Base-by-base conservation (phyloP, 2,888 invertebrate genomes). In the Sepiola atlantica region DNA sequence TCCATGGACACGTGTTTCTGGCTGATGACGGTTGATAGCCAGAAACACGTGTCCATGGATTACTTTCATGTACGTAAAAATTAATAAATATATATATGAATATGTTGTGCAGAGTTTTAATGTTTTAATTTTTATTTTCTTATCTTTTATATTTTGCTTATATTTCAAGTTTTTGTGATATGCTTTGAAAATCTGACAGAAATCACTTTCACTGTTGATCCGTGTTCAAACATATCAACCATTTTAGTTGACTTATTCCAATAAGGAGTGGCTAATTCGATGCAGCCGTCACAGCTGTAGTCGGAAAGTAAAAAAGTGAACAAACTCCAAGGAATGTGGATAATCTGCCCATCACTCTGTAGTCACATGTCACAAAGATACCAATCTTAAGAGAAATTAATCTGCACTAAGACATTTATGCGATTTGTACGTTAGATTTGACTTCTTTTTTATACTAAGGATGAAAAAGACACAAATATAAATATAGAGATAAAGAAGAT, bases 351-450 rank as follows among this genome's bases (percentile, higher is more conserved):
- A 32, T 77, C n/a, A 77, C n/a, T 77, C n/a, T 77, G 77, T 14
- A 77, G n/a, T 77, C 77, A n/a, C 77, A 77, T 77, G 77, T 77
- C n/a, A 14, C n/a, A 77, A n/a, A 77, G 77, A 77, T 77, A 77
- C 14, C 16, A 32, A 77, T n/a, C 16, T n/a, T 77, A n/a, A n/a
- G 77, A 14, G n/a, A n/a, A 77, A 77, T 77, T n/a, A 77, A n/a
- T 77, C 77, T 77, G 21, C 28, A 28, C 77, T 20, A 77, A 77
- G 77, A n/a, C 16, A n/a, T 77, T 77, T 77, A 28, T 77, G 24
- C 24, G 24, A 61, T 77, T 24, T 24, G 14, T 12, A 10, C 8
- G 61, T 12, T 61, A 21, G 20, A 21, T 61, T 61, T 61, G 24
- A 61, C 24, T 61, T 20, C 21, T 57, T 61, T 61, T 61, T 61